A percentile compares a stretch with the other conserved stretches of the same genome.
These are phyloP conservation scores for Gibbula magus DNA, from an alignment of 2,888 invertebrate species.

Conservation along the genomic window DNA sequence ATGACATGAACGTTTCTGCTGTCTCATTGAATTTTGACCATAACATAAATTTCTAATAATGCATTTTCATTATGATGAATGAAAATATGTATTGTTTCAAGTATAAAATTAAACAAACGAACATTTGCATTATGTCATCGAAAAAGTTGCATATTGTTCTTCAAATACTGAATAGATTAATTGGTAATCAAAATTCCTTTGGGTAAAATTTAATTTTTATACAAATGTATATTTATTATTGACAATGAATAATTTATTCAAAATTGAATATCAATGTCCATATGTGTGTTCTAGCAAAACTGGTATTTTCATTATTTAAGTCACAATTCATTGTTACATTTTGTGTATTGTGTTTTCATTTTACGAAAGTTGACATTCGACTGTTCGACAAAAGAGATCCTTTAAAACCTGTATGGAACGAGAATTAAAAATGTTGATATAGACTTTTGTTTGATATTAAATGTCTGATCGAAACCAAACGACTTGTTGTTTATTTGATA, in stretches of 20 bases:
- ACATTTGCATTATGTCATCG: background rate
- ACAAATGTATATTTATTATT: background rate
- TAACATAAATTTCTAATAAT: no score
- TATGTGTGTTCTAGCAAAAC: background rate
- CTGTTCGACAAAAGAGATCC: background rate
- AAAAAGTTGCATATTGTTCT: background rate
- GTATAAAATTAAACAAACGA: background rate
- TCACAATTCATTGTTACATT: background rate
- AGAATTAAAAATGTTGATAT: background rate
- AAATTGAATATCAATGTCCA: background rate
- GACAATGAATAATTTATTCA: background rate
- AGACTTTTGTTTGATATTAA: constrained; percentile 13
- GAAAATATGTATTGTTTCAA: background rate
- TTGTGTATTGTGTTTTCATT: background rate
- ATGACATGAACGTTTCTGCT: no score
- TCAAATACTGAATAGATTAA: background rate
- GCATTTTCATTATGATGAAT: background rate
- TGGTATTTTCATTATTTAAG: background rate
- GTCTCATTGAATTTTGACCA: no score
- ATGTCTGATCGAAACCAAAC: background rate
- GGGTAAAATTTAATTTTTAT: background rate
- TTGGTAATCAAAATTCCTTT: background rate
- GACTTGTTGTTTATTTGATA: background rate
- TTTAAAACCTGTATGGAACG: background rate
- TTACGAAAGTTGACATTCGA: background rate